Base-by-base conservation (phyloP, 2,797 vertebrate genomes). In the Phoeniculus purpureus region DNA sequence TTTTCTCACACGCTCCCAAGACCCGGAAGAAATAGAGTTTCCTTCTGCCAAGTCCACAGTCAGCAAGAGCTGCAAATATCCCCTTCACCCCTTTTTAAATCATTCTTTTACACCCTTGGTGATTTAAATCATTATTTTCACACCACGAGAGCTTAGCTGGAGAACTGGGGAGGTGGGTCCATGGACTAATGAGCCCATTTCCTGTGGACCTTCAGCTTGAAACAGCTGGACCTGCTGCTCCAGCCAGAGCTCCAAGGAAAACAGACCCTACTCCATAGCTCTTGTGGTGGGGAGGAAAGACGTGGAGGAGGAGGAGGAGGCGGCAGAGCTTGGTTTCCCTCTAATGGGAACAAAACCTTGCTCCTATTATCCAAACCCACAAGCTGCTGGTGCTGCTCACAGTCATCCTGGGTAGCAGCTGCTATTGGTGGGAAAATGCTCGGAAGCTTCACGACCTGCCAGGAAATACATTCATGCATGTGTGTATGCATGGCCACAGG, bases 111-210 rank as follows among this genome's bases (percentile, higher is more conserved):
- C 64, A 67, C 27, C 60, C 61, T 68, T 81, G 92, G 59, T 47
- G 87, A 85, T 85, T 80, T 34, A 78, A 93, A 64, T 93, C 73
- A 80, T 74, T 29, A 26, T 94, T 94, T 96, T 94, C 81, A 83
- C 91, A 94, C 93, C 2, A 3, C 43, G 74, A 70, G 61, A 79
- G 19, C 15, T 6, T 37, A 61, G 55, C 50, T 61, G 87, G 47
- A 77, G 62, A 40, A 37, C 23, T 16, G 47, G 22, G 21, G 68
- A 76, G 76, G 78, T 80, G 60, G 51, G 47, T 61, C 81, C 92
- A 55, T 51, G 76, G 62, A 82, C 50, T 29, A 82, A 90, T 43
- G 68, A 72, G 54, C 74, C 60, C 70, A 80, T 94, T 91, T 93
- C 86, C 78, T 81, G 52, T 27, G 73, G 85, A 90, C 67, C 82